These are phyloP conservation scores for Paratrypauchen microcephalus DNA, from an alignment of 2,797 vertebrate species.

Conservation along the genomic window DNA sequence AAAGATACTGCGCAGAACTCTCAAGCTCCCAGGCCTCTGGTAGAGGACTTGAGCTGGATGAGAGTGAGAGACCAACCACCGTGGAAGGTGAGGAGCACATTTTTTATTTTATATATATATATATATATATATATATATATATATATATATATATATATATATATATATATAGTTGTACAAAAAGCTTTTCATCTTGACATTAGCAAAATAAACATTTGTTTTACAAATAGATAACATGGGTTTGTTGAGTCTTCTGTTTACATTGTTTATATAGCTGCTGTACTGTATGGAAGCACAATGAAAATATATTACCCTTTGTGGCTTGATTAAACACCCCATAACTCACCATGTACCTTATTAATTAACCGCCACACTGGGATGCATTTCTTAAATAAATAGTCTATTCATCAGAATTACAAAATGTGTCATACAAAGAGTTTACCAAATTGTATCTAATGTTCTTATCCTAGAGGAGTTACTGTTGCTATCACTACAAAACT, in stretches of 20 bases:
- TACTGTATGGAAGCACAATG: not conserved
- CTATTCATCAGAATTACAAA: constrained; percentile 1
- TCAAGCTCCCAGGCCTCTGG: no score
- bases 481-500: not conserved
- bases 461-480: not conserved
- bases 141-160: no score
- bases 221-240: not conserved
- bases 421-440: not conserved
- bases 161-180: not conserved
- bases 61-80: no score
- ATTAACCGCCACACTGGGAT: not conserved
- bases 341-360: not conserved
- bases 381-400: constrained; percentile 4
- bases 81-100: no score
- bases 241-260: not conserved
- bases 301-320: not conserved
- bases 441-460: not conserved
- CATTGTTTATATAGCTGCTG: not conserved
- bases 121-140: no score
- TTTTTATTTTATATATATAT: no score
- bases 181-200: not conserved
- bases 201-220: not conserved
- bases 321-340: not conserved
- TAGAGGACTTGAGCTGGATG: no score
- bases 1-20: no score